Base-by-base conservation (phyloP, 2,113 vertebrate species). In the Caretta caretta region DNA sequence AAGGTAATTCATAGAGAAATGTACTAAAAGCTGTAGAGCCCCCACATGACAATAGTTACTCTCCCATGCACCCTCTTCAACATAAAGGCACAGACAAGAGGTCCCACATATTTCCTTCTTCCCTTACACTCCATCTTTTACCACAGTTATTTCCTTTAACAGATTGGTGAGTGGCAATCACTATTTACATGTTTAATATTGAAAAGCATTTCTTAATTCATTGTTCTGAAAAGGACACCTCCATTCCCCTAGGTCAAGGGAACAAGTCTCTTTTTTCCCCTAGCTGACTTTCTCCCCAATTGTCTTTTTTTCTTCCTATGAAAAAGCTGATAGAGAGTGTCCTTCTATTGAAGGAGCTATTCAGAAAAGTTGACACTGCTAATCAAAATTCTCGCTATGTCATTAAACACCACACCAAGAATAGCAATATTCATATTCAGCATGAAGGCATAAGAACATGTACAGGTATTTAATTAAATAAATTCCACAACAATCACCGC, bases 171-270 rank as follows among this genome's bases (percentile, higher is more conserved):
- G 92, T 2, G 56, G 90, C 80, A 86, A 79, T 82, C 92, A 89
- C 59, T 97, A 96, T 96, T 97, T 86, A 96, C 94, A 96, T 97
- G 96, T 95, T 96, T 96, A 96, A 96, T 89, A 92, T 75, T 96
- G 96, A 91, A 93, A 97, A 92, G 31, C 96, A 76, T 96, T 93
- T 80, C 91, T 96, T 91, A 97, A 97, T 92, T 65, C 48, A 19
- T 9, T 85, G 75, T 89, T 93, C 95, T 97, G 91, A 92, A 75
- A 88, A 76, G 92, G 93, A 94, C 65, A 93, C 88, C 88, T 97
- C 27, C 90, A 92, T 93, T 94, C 93, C 91, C 90, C 92, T 89
- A 90, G 97, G 97, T 97, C 97, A 97, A 97, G 97, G 97, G 96
- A 97, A 97, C 80, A 86, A 93, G 59, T 94, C 85, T 89, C 76